Conservation (phyloP, 2,888 invertebrate species). For the Brenthis ino region DNA sequence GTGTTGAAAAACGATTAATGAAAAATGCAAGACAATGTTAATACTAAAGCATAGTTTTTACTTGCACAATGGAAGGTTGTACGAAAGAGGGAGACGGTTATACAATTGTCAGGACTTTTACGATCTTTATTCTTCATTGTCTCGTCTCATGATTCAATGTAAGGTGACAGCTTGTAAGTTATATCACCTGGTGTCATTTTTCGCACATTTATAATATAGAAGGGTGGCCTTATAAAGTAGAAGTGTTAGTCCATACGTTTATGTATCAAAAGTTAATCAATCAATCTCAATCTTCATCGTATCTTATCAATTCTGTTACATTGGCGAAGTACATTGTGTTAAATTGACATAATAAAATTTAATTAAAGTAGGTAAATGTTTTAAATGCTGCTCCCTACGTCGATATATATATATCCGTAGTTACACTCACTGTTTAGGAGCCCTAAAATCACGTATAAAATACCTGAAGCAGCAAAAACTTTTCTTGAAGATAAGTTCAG, state of each 20-base stretch:
- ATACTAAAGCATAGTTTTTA: not conserved
- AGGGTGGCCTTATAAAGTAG: conserved; percentile 1
- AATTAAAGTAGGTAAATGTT: too few species aligned
- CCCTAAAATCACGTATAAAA: too few species aligned
- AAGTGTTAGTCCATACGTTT: not conserved
- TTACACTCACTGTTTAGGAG: too few species aligned
- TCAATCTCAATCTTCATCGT: too few species aligned
- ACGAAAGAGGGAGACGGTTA: conserved; percentile 15
- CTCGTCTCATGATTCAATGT: conserved; percentile 24
- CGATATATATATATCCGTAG: too few species aligned
- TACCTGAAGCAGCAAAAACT: too few species aligned
- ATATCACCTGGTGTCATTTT: conserved; percentile 33
- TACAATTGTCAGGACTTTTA: not conserved
- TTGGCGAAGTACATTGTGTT: too few species aligned
- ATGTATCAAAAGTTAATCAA: too few species aligned
- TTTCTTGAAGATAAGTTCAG: too few species aligned
- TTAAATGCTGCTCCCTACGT: too few species aligned
- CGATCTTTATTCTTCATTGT: conserved; percentile 15
- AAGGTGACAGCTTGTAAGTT: conserved; percentile 23
- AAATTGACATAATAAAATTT: too few species aligned
- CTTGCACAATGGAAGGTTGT: conserved; percentile 1
- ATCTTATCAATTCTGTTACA: too few species aligned
- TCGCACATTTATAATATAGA: conserved; percentile 11
- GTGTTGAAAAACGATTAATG: conserved; percentile 7
- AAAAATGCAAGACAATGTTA: not conserved